These are phyloP conservation scores for Pocota personata DNA, from an alignment of 2,888 invertebrate species.

Conservation along the genomic window DNA sequence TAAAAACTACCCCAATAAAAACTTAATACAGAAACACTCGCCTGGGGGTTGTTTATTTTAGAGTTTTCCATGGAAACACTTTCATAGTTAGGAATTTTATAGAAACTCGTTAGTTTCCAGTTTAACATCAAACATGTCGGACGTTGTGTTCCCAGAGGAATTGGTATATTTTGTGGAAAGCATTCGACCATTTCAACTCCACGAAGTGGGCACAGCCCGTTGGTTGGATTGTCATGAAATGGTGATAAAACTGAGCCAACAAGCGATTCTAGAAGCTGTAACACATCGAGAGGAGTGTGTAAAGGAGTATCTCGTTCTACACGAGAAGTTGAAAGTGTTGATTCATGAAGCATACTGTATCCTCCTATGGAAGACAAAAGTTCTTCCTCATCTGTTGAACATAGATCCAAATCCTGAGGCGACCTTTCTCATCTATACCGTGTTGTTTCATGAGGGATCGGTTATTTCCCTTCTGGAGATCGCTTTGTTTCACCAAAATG, in stretches of 20 bases:
- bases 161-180: slow-evolving; percentile 89
- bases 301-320: slow-evolving; percentile 89
- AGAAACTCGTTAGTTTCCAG: background rate
- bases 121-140: slow-evolving; percentile 76
- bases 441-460: slow-evolving; percentile 91
- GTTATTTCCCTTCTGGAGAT: slow-evolving; percentile 92
- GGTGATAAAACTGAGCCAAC: slow-evolving; percentile 93
- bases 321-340: slow-evolving; percentile 84
- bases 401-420: slow-evolving; percentile 87
- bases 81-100: background rate
- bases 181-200: slow-evolving; percentile 87
- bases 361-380: slow-evolving; percentile 92
- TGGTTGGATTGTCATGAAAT: slow-evolving; percentile 93
- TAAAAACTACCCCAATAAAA: slow-evolving; percentile 39
- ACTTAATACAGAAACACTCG: background rate
- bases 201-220: slow-evolving; percentile 88
- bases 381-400: slow-evolving; percentile 90
- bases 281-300: slow-evolving; percentile 91
- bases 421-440: slow-evolving; percentile 90
- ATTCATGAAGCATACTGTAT: slow-evolving; percentile 93
- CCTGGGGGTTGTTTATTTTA: slow-evolving; percentile 17
- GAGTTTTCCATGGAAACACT: slow-evolving; percentile 60
- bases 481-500: slow-evolving; percentile 91
- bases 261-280: slow-evolving; percentile 92
- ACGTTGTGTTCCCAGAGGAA: slow-evolving; percentile 87